Conservation (phyloP, 2,888 invertebrate species). For the Drosophila tanythrix region DNA sequence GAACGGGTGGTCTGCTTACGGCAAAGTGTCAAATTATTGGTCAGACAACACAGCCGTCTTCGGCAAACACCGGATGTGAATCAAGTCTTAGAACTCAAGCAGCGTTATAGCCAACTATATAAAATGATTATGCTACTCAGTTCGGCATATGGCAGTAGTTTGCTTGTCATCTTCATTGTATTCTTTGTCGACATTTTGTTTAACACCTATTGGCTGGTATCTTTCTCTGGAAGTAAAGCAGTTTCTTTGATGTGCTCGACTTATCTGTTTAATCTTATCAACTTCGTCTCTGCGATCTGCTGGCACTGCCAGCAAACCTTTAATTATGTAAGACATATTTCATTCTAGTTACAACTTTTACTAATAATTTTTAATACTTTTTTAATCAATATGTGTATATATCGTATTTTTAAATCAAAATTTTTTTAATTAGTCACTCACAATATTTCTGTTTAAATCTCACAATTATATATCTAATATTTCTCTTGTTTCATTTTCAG, state of each 20-base stretch:
- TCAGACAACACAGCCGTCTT: constrained; percentile 18
- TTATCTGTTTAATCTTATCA: constrained; percentile 50
- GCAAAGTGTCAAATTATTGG: constrained; percentile 26
- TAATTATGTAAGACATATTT: constrained; percentile 67
- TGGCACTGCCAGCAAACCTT: constrained; percentile 80
- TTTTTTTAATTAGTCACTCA: neutral
- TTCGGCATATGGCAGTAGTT: constrained; percentile 75
- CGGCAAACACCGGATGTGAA: constrained; percentile 16
- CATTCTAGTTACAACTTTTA: neutral
- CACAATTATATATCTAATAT: neutral
- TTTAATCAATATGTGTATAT: neutral
- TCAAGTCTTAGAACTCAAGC: constrained; percentile 65
- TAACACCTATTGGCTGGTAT: constrained; percentile 77
- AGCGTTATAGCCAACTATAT: constrained; percentile 73
- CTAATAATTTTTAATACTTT: neutral
- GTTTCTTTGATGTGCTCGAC: constrained; percentile 40
- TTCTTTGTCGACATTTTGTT: constrained; percentile 80
- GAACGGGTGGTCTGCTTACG: constrained; percentile 13
- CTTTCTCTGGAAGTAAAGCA: constrained; percentile 35
- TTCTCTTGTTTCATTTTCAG: constrained; percentile 56
- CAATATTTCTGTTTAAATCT: neutral
- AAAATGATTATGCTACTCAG: constrained; percentile 65
- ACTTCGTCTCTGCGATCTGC: constrained; percentile 66
- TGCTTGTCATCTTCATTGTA: constrained; percentile 75
- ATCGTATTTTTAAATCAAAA: neutral